phyloP scores from a whole-genome alignment of 2,888 invertebrate genomes.

The Diaprepes abbreviatus region DNA sequence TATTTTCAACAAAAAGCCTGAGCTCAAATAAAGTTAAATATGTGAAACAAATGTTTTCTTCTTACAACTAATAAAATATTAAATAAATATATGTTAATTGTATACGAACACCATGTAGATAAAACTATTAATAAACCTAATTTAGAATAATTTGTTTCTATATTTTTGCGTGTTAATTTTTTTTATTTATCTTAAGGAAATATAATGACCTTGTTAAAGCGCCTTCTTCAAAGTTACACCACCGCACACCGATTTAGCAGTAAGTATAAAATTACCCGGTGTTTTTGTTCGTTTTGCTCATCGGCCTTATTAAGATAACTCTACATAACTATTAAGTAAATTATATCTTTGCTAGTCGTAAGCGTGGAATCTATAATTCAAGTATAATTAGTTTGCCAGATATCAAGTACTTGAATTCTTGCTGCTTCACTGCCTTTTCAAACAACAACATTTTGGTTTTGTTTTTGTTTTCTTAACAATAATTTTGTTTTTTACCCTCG shows the following conservation, averaged over 20 bases:
- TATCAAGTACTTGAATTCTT: conserved; percentile 17
- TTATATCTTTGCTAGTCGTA: conserved; percentile 26
- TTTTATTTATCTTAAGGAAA: neutral
- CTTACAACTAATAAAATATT: no score
- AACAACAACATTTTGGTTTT: conserved; percentile 27
- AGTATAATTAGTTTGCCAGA: conserved; percentile 27
- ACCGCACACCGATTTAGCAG: conserved; percentile 21
- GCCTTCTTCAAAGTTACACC: conserved; percentile 16
- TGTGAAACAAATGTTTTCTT: no score
- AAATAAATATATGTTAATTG: no score
- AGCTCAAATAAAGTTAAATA: no score
- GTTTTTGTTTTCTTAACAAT: conserved; percentile 10
- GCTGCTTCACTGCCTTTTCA: conserved; percentile 32
- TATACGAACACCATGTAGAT: no score
- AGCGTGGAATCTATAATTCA: conserved; percentile 40
- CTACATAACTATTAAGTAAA: conserved; percentile 29
- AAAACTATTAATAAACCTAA: no score
- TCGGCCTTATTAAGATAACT: conserved; percentile 32
- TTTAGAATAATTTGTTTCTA: no score
- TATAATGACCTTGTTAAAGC: conserved; percentile 11
- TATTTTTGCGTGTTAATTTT: no score
- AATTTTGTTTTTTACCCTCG: no score
- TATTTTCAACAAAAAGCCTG: no score
- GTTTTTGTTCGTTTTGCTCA: conserved; percentile 21
- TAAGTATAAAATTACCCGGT: conserved; percentile 21